Evolutionary conservation across 2,888 invertebrate species (phyloP).

Genomic region (Caradrina clavipalpis): DNA sequence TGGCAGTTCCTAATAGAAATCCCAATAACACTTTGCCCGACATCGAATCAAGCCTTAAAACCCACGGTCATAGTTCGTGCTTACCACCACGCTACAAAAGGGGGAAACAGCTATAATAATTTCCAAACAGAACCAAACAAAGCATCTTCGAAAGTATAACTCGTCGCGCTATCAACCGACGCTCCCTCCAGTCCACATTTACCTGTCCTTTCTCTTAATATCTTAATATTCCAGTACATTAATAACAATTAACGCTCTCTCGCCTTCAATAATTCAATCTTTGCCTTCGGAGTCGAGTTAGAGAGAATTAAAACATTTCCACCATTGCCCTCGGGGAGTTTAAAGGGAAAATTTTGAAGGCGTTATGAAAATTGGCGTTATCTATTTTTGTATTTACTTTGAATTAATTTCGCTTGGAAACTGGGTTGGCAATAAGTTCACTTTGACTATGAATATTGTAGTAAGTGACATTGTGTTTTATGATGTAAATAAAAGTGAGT

Average conservation of each 20-base stretch:
- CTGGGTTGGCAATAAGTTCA: constrained; percentile 24
- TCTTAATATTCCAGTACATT: constrained; percentile 71
- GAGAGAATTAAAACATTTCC: constrained; percentile 72
- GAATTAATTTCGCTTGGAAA: constrained; percentile 50
- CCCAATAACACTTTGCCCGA: too few relatives aligned
- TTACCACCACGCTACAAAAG: too few relatives aligned
- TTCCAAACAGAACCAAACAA: constrained; percentile 21
- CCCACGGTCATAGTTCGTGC: too few relatives aligned
- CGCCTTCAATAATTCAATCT: constrained; percentile 80
- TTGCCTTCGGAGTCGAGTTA: constrained; percentile 72
- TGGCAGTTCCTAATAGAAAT: too few relatives aligned
- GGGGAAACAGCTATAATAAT: constrained; percentile 6
- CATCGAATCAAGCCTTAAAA: too few relatives aligned
- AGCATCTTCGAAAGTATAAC: constrained; percentile 27
- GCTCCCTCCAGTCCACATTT: constrained; percentile 45
- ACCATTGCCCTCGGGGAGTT: constrained; percentile 58
- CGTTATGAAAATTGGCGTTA: constrained; percentile 62
- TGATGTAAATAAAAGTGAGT: not conserved
- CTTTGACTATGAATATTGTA: constrained; percentile 29
- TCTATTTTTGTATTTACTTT: constrained; percentile 60
- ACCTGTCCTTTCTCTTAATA: constrained; percentile 60
- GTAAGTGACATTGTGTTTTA: not conserved
- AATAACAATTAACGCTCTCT: constrained; percentile 77
- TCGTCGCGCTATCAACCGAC: constrained; percentile 40
- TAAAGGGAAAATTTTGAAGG: constrained; percentile 52